Base-by-base conservation (phyloP, 2,888 invertebrate species). In the Acronicta psi region DNA sequence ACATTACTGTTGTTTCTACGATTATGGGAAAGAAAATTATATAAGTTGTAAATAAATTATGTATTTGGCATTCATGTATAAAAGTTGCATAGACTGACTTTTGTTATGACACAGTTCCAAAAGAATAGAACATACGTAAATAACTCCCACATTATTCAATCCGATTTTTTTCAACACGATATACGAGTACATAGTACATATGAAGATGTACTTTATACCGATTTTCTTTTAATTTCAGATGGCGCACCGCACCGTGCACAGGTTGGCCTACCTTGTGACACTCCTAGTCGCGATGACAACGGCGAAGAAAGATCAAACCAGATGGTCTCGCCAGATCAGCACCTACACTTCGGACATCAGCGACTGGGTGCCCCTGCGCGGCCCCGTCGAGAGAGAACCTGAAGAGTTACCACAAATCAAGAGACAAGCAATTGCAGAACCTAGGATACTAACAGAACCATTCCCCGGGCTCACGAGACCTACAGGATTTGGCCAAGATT, bases 251-350 rank as follows among this genome's bases (percentile, higher is more conserved):
- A 78, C 74, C 68, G 77, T 80, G 80, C 85, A 77, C 64, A 81
- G 74, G 56, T 60, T 89, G 67, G 82, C 85, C 72, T 86, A 85
- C 74, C 74, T 91, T 58, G 70, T 85, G 61, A 60, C 83, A 38
- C 69, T 91, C 58, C 77, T 90, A 36, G 83, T 84, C 25, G 70
- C 81, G 59, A 79, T 85, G 54, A 71, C 82, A 68, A 78, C 87
- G 53, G 83, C 81, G 11, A 86, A 69, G 52, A 67, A 84, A 61
- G 87, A 88, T 38, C 88, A 89, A 67, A 76, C 87, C n/a, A 84
- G 94, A 82, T 94, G 94, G 94, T 94, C 94, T 16, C 87, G 94
- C 11, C 94, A 94, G 69, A 90, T 94, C 82, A 93, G 93, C 82
- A 85, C 92, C 7, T 93, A 93, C 76, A 93, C 91, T 29, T 83